Evolutionary conservation across 2,888 invertebrate species (phyloP).

Genomic region (Netelia virgata): DNA sequence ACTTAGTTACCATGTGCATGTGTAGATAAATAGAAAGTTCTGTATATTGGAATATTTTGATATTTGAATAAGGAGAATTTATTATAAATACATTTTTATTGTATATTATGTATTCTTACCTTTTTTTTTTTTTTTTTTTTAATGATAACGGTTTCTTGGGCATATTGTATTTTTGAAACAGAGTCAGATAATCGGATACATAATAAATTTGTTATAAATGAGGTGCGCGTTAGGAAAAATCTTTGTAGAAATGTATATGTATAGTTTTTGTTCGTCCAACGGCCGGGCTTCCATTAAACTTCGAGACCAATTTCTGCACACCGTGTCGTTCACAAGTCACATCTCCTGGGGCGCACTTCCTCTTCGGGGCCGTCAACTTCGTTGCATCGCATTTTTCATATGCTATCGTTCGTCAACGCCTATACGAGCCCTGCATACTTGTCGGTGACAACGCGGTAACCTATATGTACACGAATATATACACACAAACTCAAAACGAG

Average conservation of each 20-base stretch:
- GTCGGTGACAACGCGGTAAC: conserved; percentile 33
- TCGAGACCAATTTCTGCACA: neutral
- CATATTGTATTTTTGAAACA: no score
- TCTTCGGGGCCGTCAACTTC: conserved; percentile 30
- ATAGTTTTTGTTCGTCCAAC: no score
- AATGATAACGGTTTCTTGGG: no score
- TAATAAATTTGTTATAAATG: no score
- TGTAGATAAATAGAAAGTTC: neutral
- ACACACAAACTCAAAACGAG: conserved; percentile 33
- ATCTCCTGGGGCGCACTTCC: conserved; percentile 24
- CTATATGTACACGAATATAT: conserved; percentile 5
- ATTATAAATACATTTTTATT: no score
- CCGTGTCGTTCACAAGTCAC: conserved; percentile 12
- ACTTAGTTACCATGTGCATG: conserved; percentile 15
- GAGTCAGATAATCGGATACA: no score
- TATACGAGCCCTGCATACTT: conserved; percentile 39
- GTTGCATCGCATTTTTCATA: conserved; percentile 50
- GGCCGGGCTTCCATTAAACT: no score
- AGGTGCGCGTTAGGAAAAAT: no score
- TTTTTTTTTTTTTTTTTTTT: no score
- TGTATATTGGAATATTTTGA: neutral
- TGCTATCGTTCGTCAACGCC: conserved; percentile 36
- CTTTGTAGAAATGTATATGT: no score
- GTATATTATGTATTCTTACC: no score
- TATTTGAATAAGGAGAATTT: no score